Evolutionary conservation across 2,113 vertebrate genomes (phyloP).

Genomic region (Megaptera novaeangliae): DNA sequence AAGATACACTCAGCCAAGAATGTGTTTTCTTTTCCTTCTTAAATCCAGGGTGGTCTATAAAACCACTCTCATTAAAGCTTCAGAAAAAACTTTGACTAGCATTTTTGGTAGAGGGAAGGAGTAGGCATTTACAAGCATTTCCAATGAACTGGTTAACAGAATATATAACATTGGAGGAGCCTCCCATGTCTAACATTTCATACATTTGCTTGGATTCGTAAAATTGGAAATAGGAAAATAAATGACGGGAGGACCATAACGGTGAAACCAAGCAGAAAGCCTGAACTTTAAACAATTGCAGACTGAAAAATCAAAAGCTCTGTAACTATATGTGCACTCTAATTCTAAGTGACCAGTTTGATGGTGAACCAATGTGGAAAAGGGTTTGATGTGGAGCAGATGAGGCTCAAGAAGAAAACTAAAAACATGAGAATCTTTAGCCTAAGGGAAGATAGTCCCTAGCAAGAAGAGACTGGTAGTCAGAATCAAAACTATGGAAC

Average conservation of each 20-base stretch:
- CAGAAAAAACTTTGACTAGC: neutral
- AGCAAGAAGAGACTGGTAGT: neutral
- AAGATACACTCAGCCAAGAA: neutral
- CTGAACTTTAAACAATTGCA: neutral
- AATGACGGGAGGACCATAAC: neutral
- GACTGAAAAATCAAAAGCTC: neutral
- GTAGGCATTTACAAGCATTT: neutral
- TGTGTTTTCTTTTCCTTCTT: neutral
- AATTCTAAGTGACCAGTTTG: neutral
- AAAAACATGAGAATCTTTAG: neutral
- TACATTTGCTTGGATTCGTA: neutral
- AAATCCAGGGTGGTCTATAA: neutral
- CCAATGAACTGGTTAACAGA: neutral
- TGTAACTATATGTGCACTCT: neutral
- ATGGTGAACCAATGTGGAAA: neutral
- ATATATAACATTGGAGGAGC: neutral
- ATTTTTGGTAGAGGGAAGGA: neutral
- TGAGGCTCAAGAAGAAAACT: neutral
- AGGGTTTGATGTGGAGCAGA: neutral
- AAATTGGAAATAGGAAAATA: constrained; percentile 1
- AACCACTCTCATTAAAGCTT: neutral
- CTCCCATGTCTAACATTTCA: neutral
- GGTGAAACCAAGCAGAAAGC: constrained; percentile 29
- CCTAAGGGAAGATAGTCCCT: neutral
- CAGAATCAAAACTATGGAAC: neutral